phyloP scores from a whole-genome alignment of 2,888 invertebrate genomes.

The Panzeria rudis region DNA sequence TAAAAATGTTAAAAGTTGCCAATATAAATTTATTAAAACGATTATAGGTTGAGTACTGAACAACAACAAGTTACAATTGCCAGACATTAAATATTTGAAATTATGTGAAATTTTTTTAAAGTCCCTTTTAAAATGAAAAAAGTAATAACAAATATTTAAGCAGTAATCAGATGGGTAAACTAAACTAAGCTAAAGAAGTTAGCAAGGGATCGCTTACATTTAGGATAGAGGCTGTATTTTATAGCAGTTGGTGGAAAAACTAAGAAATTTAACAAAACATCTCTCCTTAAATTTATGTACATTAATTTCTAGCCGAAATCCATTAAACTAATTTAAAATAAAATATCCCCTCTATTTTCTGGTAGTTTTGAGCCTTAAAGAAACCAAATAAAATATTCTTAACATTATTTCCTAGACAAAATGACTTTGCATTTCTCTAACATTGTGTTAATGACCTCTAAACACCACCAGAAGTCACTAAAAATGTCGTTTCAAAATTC shows the following conservation, averaged over 20 bases:
- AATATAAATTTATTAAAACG: conserved; percentile 48
- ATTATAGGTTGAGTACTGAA: conserved; percentile 37
- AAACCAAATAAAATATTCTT: not conserved
- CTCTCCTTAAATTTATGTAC: too few species aligned
- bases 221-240: too few species aligned
- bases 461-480: conserved; percentile 5
- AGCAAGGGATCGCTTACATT: too few species aligned
- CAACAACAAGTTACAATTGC: conserved; percentile 5
- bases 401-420: not conserved
- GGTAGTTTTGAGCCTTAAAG: not conserved
- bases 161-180: too few species aligned
- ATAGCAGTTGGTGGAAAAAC: too few species aligned
- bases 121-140: not conserved
- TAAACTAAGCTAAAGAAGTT: too few species aligned
- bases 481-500: conserved; percentile 12
- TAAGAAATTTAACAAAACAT: too few species aligned
- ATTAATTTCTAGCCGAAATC: too few species aligned
- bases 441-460: conserved; percentile 51
- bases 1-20: conserved; percentile 33
- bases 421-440: not conserved
- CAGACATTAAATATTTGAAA: not conserved
- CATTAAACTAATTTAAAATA: too few species aligned
- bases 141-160: not conserved
- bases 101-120: not conserved
- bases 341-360: too few species aligned